These are phyloP conservation scores for Eupithecia subfuscata DNA, from an alignment of 2,888 invertebrate genomes.

Conservation along the genomic window DNA sequence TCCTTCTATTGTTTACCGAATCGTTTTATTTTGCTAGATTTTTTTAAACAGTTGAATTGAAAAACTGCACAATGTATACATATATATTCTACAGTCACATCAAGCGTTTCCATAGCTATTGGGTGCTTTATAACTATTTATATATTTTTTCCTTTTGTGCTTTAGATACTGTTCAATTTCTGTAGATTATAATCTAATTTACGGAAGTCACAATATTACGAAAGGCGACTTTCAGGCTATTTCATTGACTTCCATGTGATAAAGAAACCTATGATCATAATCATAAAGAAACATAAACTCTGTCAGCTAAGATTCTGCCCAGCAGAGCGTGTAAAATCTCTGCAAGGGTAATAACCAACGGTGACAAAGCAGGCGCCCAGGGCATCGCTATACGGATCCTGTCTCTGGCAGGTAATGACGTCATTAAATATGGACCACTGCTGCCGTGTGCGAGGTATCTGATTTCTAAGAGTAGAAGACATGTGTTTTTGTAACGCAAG, in stretches of 20 bases:
- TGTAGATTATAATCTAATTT: neutral
- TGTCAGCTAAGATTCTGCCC: neutral
- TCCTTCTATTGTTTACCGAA: too few species aligned
- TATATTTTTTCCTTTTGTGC: neutral
- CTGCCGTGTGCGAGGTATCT: conserved; percentile 14
- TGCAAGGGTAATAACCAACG: conserved; percentile 42
- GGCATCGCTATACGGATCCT: conserved; percentile 58
- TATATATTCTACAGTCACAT: neutral
- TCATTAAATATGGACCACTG: conserved; percentile 78
- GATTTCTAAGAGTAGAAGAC: conserved; percentile 17
- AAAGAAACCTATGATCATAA: neutral
- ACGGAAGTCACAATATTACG: neutral
- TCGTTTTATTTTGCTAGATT: neutral
- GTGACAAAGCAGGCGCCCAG: conserved; percentile 57
- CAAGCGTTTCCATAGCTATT: neutral
- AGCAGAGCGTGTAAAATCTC: neutral
- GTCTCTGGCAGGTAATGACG: conserved; percentile 77
- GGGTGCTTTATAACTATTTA: neutral
- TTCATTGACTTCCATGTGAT: too few species aligned
- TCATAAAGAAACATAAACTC: neutral
- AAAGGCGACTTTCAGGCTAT: neutral
- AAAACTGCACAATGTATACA: too few species aligned
- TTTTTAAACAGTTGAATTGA: neutral
- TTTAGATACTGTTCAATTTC: neutral
- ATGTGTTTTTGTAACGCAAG: neutral